phyloP scores from a whole-genome alignment of 2,113 vertebrate species.

The Periophthalmodon schlosseri region DNA sequence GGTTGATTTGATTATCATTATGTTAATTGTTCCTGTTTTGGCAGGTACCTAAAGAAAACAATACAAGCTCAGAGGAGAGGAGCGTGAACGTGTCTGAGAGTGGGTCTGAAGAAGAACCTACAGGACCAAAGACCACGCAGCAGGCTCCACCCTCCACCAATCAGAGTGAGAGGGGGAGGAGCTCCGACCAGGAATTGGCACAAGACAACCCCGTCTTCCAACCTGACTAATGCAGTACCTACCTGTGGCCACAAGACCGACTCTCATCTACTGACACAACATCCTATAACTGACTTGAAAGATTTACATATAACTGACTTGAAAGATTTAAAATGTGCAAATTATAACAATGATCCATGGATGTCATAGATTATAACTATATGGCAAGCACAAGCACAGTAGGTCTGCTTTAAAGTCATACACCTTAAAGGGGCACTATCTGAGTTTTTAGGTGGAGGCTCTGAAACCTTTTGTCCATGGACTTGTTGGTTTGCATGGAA shows the following conservation, averaged over 20 bases:
- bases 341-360: no score
- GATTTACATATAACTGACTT: no score
- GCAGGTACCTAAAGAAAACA: background rate
- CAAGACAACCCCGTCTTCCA: constrained; percentile 81
- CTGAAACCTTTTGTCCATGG: no score
- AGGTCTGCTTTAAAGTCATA: no score
- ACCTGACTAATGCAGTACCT: constrained; percentile 37
- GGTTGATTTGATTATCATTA: background rate
- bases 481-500: no score
- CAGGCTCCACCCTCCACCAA: background rate
- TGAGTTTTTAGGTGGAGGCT: no score
- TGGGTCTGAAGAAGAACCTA: background rate
- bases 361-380: no score
- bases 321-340: background rate
- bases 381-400: no score
- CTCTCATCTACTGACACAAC: background rate
- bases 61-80: background rate
- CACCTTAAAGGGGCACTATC: no score
- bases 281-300: background rate
- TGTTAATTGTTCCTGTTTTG: background rate
- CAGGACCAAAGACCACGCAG: background rate
- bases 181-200: constrained; percentile 27
- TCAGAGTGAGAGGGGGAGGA: constrained; percentile 55
- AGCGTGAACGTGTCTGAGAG: background rate
- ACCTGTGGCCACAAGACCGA: background rate